Conservation (phyloP, 2,797 vertebrate genomes). For the Sandelia bainsii region DNA sequence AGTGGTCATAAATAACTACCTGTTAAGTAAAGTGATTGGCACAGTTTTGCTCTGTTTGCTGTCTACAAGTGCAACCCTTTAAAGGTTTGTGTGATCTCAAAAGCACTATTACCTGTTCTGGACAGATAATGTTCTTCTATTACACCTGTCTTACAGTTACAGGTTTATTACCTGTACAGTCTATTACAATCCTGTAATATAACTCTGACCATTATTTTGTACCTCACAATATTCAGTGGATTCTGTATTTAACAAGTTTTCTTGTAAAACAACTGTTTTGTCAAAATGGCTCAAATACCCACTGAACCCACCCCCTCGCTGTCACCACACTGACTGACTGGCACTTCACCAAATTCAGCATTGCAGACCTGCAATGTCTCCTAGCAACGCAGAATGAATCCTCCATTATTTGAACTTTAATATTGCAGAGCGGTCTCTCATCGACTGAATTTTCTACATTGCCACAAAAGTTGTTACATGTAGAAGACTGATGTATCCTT, state of each 20-base stretch:
- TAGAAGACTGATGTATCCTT: neutral
- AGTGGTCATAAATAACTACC: neutral
- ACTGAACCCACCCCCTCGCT: neutral
- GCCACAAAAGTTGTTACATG: neutral
- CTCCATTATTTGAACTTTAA: constrained; percentile 19
- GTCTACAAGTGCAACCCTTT: neutral
- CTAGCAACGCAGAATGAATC: constrained; percentile 68
- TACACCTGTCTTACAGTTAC: neutral
- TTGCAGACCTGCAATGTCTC: constrained; percentile 50
- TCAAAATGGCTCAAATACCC: constrained; percentile 56
- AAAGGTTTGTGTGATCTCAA: neutral
- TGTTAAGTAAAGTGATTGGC: neutral
- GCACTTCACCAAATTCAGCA: constrained; percentile 38
- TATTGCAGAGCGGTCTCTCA: constrained; percentile 5
- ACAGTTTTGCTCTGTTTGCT: constrained; percentile 7
- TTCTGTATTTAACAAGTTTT: neutral
- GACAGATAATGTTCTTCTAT: neutral
- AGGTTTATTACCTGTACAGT: neutral
- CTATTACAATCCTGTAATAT: neutral
- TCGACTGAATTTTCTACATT: constrained; percentile 12
- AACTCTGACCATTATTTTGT: neutral
- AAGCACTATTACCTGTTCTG: too few relatives aligned
- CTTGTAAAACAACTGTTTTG: constrained; percentile 3
- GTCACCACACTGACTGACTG: constrained; percentile 7
- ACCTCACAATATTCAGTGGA: neutral